phyloP scores from a whole-genome alignment of 2,797 vertebrate species.

The Hippocampus kuda region DNA sequence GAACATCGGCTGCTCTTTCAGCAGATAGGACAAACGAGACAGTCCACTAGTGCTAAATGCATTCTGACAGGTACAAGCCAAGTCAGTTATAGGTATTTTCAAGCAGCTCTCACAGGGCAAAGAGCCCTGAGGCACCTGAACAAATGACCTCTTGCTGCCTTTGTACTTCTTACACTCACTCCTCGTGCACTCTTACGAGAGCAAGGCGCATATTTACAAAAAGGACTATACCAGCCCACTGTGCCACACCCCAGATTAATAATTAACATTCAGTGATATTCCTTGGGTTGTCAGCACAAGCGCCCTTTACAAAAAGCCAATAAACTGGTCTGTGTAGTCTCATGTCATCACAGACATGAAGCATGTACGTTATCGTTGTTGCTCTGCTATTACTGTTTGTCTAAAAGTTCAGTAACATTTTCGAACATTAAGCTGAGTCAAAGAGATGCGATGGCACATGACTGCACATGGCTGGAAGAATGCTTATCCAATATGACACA shows the following conservation, averaged over 20 bases:
- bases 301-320: background rate
- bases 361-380: background rate
- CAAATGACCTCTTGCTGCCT: conserved; percentile 32
- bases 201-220: conserved; percentile 29
- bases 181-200: conserved; percentile 11
- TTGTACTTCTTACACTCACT: conserved; percentile 6
- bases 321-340: conserved; percentile 26
- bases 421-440: background rate
- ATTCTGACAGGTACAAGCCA: conserved; percentile 61
- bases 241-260: conserved; percentile 7
- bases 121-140: conserved; percentile 46
- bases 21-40: conserved; percentile 46
- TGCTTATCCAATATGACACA: conserved; percentile 7
- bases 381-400: background rate
- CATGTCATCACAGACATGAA: background rate
- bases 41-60: conserved; percentile 47
- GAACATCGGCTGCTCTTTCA: conserved; percentile 27
- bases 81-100: conserved; percentile 47
- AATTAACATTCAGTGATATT: background rate
- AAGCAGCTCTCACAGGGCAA: conserved; percentile 43
- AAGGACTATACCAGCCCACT: conserved; percentile 7
- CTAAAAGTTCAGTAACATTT: background rate
- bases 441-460: conserved; percentile 13
- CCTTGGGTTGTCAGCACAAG: conserved; percentile 5
- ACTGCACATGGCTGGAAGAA: conserved; percentile 3